Evolutionary conservation across 2,797 vertebrate species (phyloP).

Genomic region (Esox masquinongy): DNA sequence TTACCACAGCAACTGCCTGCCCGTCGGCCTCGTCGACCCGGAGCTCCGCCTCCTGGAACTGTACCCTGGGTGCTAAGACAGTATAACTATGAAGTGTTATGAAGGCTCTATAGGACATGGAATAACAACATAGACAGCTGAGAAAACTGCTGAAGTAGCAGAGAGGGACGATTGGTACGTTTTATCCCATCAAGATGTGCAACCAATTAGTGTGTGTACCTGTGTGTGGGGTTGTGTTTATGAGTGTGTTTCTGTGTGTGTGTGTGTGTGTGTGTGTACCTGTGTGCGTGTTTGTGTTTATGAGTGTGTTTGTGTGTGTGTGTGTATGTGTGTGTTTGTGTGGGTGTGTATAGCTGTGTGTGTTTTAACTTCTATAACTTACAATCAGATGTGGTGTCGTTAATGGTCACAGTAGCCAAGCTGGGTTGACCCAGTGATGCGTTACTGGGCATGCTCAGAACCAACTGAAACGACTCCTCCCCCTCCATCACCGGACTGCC

Average conservation of each 20-base stretch:
- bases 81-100: neutral
- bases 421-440: constrained; percentile 70
- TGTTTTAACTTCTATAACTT: constrained; percentile 39
- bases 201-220: neutral
- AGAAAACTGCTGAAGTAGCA: too few relatives aligned
- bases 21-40: constrained; percentile 65
- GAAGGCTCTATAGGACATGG: neutral
- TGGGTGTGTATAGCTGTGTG: neutral
- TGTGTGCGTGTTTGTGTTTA: neutral
- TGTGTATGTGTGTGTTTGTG: neutral
- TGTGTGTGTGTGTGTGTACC: neutral
- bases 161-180: too few relatives aligned
- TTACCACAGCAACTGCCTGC: constrained; percentile 53
- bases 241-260: neutral
- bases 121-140: too few relatives aligned
- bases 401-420: constrained; percentile 70
- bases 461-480: constrained; percentile 69
- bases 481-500: constrained; percentile 72
- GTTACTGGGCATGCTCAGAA: constrained; percentile 69
- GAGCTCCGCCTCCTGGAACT: constrained; percentile 64
- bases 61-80: constrained; percentile 65
- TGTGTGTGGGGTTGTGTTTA: neutral
- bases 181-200: too few relatives aligned
- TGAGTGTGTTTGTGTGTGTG: neutral
- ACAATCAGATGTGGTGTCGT: constrained; percentile 66